Base-by-base conservation (phyloP, 2,888 invertebrate species). In the Perizoma affinitatum region DNA sequence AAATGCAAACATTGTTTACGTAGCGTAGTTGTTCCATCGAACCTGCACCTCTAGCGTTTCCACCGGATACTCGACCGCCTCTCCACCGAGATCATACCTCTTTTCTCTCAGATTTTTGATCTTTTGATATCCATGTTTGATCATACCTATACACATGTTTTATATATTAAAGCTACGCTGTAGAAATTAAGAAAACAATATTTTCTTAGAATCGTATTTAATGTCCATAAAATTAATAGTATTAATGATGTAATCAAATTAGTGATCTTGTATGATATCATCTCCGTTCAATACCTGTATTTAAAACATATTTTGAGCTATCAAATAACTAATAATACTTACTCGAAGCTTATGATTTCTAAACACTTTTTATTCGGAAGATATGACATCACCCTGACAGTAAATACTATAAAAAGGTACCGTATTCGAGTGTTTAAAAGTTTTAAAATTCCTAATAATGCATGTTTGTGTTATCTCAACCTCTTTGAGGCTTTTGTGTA, bases 401-500 rank as follows among this genome's bases (percentile, higher is more conserved):
- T 68, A 70, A 63, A 68, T 54, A 69, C 68, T 68, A 79, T 73
- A 80, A 82, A 79, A 79, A 76, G 70, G 73, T 83, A 83, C 83
- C 80, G 84, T 82, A 80, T 75, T 83, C 35, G 41, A 52, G 54
- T 57, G 56, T 49, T 46, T 41, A 42, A 47, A 45, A 38, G 6
- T 5, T 38, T 22, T 38, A 1, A 38, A 42, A 48, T 49, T 74
- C 77, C 75, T 76, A 82, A 80, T 63, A 61, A 71, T 80, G 73
- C 78, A 72, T 85, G 73, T 84, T 84, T 82, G 75, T 68, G 68
- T 83, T 86, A 83, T 84, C 80, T 80, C 67, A 64, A 74, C 75
- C 74, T 75, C 76, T 75, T 70, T 70, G 74, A 63, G 64, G 63
- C 71, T 73, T 78, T 80, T 85, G 80, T 85, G 73, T 83, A 78